Evolutionary conservation across 2,113 vertebrate species (phyloP).

Genomic region (Ailurus styani): DNA sequence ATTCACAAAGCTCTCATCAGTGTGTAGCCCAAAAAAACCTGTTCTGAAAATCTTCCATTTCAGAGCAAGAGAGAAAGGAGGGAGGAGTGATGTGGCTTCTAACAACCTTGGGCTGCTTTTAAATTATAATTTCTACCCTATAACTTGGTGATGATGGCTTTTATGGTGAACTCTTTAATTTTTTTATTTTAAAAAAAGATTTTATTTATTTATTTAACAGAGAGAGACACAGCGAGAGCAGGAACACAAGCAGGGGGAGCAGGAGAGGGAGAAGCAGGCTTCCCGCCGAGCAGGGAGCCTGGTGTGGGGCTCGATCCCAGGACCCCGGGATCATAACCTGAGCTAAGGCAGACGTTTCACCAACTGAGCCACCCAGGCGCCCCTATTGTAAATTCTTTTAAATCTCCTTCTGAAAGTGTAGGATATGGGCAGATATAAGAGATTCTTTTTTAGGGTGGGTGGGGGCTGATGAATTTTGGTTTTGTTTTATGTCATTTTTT

Average conservation of each 20-base stretch:
- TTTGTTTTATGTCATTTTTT: background rate
- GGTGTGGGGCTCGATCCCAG: too few relatives aligned
- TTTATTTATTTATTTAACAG: background rate
- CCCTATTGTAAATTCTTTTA: background rate
- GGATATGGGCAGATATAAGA: background rate
- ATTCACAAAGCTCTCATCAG: rapidly evolving
- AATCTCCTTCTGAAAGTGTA: background rate
- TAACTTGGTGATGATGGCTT: rapidly evolving
- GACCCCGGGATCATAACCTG: too few relatives aligned
- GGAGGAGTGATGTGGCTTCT: rapidly evolving
- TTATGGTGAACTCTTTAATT: background rate
- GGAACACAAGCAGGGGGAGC: too few relatives aligned
- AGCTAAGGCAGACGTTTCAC: too few relatives aligned
- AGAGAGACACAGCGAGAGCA: too few relatives aligned
- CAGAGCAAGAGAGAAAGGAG: background rate
- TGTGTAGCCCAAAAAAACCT: rapidly evolving
- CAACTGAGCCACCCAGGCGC: too few relatives aligned
- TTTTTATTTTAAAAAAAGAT: background rate
- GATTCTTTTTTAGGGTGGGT: background rate
- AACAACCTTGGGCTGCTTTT: background rate
- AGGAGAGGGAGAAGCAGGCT: too few relatives aligned
- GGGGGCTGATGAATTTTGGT: background rate
- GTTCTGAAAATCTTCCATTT: background rate
- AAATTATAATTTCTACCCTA: rapidly evolving
- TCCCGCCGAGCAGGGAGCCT: too few relatives aligned